A percentile compares a stretch with the other conserved stretches of the same genome.
Evolutionary conservation across 2,888 invertebrate species (phyloP).

Genomic region (Sminthurinus aureus): DNA sequence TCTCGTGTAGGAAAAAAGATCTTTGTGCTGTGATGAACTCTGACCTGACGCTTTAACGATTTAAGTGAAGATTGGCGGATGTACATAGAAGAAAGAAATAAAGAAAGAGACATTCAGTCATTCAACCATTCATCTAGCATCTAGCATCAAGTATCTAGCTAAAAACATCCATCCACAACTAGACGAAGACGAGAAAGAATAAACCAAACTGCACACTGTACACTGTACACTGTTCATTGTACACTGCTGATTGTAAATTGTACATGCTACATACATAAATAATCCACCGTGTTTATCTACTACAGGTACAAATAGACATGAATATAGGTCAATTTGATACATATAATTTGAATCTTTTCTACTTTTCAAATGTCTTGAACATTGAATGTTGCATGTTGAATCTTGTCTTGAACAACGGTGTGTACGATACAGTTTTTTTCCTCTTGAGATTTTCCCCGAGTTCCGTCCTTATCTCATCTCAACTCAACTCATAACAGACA

Average conservation of each 20-base stretch:
- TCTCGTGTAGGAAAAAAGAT: slow-evolving; percentile 28
- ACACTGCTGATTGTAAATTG: too few relatives aligned
- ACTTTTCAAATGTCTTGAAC: neutral
- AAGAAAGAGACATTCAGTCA: neutral
- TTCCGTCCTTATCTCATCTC: slow-evolving; percentile 7
- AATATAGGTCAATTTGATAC: slow-evolving; percentile 39
- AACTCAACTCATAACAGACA: neutral
- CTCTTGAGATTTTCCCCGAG: slow-evolving; percentile 28
- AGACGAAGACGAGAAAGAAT: too few relatives aligned
- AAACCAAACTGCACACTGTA: too few relatives aligned
- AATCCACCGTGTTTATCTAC: too few relatives aligned
- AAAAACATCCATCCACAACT: too few relatives aligned
- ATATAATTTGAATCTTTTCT: slow-evolving; percentile 31
- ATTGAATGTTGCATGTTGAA: too few relatives aligned
- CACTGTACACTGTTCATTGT: too few relatives aligned
- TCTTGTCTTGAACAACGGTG: neutral
- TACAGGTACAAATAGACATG: neutral
- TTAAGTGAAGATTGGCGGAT: slow-evolving; percentile 36
- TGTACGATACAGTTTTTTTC: neutral
- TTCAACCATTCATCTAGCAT: too few relatives aligned
- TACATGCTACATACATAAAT: too few relatives aligned
- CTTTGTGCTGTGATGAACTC: slow-evolving; percentile 33
- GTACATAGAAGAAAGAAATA: slow-evolving; percentile 3
- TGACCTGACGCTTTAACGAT: slow-evolving; percentile 33
- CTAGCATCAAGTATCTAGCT: too few relatives aligned